These are phyloP conservation scores for Tipula unca DNA, from an alignment of 2,888 invertebrate species.

Conservation along the genomic window DNA sequence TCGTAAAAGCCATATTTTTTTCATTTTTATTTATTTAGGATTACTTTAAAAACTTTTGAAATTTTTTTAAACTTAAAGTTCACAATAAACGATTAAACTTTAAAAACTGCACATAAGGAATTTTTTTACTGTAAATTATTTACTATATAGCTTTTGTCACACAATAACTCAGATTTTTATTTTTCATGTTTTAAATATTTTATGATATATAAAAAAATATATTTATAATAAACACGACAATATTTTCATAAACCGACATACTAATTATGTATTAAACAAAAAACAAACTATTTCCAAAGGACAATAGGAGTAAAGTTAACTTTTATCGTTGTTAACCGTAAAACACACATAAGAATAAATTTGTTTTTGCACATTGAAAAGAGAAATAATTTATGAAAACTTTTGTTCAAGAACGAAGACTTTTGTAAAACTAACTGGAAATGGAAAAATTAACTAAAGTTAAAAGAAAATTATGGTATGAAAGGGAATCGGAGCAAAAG, in stretches of 20 bases:
- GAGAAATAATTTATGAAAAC: neutral
- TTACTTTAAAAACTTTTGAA: neutral
- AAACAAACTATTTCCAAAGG: neutral
- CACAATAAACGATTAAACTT: neutral
- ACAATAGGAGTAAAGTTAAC: neutral
- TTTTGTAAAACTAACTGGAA: neutral
- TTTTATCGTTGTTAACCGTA: neutral
- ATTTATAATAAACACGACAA: neutral
- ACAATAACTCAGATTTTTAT: neutral
- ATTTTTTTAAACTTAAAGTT: neutral
- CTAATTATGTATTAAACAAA: neutral
- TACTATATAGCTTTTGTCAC: neutral
- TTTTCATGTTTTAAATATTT: neutral
- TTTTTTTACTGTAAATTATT: neutral
- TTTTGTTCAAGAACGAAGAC: neutral
- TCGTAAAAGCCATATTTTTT: neutral
- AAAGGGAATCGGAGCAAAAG: neutral
- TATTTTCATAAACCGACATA: neutral
- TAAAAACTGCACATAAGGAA: neutral
- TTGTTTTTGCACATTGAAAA: neutral
- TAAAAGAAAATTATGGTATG: neutral
- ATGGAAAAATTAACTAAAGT: neutral
- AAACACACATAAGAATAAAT: neutral
- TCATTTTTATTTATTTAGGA: neutral
- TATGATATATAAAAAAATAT: neutral